These are phyloP conservation scores for Drosophila niveifrons DNA, from an alignment of 2,888 invertebrate species.

Conservation along the genomic window DNA sequence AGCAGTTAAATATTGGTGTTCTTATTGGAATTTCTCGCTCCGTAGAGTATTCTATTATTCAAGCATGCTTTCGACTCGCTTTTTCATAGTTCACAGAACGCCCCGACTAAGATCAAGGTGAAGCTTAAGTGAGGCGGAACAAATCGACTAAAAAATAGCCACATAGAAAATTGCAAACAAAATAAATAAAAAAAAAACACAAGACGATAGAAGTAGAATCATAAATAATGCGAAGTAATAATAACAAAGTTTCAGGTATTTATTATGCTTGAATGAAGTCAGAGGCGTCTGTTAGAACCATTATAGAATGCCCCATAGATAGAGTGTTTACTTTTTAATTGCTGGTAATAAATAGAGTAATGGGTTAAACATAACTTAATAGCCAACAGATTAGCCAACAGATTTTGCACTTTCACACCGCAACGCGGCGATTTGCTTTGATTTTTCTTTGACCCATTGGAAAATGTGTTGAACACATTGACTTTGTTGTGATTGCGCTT, in stretches of 20 bases:
- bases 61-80: background rate
- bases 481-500: slow-evolving; percentile 12
- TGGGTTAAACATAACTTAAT: background rate
- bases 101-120: slow-evolving; percentile 66
- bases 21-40: background rate
- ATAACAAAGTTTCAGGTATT: slow-evolving; percentile 1
- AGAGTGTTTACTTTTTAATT: background rate
- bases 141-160: slow-evolving; percentile 30
- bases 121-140: slow-evolving; percentile 64
- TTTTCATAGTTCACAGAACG: slow-evolving; percentile 18
- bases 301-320: background rate
- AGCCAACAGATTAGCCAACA: background rate
- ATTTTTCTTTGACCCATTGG: slow-evolving; percentile 23
- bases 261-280: slow-evolving; percentile 20
- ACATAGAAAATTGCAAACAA: slow-evolving; percentile 14
- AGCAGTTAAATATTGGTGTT: background rate
- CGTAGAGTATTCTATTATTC: slow-evolving; percentile 1
- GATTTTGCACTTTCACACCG: slow-evolving; percentile 2
- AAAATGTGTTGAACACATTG: slow-evolving; percentile 57
- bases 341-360: background rate
- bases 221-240: slow-evolving; percentile 7
- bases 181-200: slow-evolving; percentile 24
- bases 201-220: slow-evolving; percentile 18
- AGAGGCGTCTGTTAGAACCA: slow-evolving; percentile 1
- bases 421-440: slow-evolving; percentile 4